Base-by-base conservation (phyloP, 2,888 invertebrate genomes). In the Lissonota sp. region DNA sequence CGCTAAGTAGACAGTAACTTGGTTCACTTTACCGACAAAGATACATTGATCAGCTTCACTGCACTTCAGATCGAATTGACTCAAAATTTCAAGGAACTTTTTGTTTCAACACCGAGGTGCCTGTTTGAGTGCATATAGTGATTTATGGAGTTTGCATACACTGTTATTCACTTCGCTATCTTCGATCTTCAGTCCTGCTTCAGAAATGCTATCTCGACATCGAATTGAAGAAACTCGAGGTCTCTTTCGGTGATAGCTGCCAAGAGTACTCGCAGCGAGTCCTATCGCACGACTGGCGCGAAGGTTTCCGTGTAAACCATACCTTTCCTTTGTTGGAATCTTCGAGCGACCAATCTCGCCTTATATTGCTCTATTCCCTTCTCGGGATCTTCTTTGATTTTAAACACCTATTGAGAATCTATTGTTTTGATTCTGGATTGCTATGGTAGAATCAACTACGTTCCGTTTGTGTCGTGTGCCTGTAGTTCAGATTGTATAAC, bases 161-260 rank as follows among this genome's bases (percentile, higher is more conserved):
- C 44, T 12, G 12, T 5, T 12, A 5, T 44, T 51, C 46, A 10
- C 26, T 16, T 39, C 26, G n/a, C 39, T 44, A 3, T 46, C 57
- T 16, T 46, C 46, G n/a, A 70, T 37, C 14, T 77, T 39, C 10
- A 74, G 66, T 12, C 79, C 67, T 49, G n/a, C n/a, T n/a, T n/a
- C n/a, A 51, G 51, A n/a, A 51, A n/a, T n/a, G 83, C 83, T 7
- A 80, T 81, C 57, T 81, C 70, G 8, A 84, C 74, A 26, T 84
- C 81, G 67, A 84, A 84, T 53, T 84, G 82, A 1, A 60, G 4
- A 16, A 83, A n/a, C 16, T 83, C 74, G 8, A 83, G 77, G 37
- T 84, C 64, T 42, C 76, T 69, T 57, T 40, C 60, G 12, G 82
- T 74, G 60, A 71, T 71, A 6, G 69, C 57, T 4, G 84, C 79